These are phyloP conservation scores for Knipowitschia caucasica DNA, from an alignment of 2,797 vertebrate species.

Conservation along the genomic window DNA sequence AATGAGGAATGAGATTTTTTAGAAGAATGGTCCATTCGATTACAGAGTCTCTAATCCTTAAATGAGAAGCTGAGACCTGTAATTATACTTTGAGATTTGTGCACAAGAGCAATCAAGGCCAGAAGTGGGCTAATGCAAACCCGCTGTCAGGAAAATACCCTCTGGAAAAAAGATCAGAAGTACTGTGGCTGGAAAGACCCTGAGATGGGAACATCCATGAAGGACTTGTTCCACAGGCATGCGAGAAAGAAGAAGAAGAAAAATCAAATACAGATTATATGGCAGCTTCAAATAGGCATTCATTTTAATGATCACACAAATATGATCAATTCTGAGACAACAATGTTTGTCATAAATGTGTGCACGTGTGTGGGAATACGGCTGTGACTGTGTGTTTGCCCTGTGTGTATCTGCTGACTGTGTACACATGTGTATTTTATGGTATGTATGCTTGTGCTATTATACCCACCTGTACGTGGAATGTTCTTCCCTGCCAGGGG, in stretches of 20 bases:
- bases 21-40: slow-evolving; percentile 20
- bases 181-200: slow-evolving; percentile 30
- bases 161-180: slow-evolving; percentile 55
- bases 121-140: slow-evolving; percentile 61
- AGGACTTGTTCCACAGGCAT: slow-evolving; percentile 19
- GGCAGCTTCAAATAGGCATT: not conserved
- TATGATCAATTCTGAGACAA: no score
- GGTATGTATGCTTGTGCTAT: no score
- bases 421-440: no score
- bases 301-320: not conserved
- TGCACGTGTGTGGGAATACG: no score
- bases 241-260: no score
- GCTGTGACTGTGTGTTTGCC: no score
- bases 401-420: no score
- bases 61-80: slow-evolving; percentile 48
- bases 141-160: slow-evolving; percentile 55
- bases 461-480: no score
- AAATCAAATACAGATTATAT: not conserved
- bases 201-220: slow-evolving; percentile 18
- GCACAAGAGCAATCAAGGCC: slow-evolving; percentile 53
- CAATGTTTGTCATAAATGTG: no score
- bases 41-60: slow-evolving; percentile 36
- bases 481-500: no score
- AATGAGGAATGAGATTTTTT: slow-evolving; percentile 21
- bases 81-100: slow-evolving; percentile 60